These are phyloP conservation scores for Meloidogyne floridensis DNA, from an alignment of 1,140 invertebrate genomes.

Conservation along the genomic window DNA sequence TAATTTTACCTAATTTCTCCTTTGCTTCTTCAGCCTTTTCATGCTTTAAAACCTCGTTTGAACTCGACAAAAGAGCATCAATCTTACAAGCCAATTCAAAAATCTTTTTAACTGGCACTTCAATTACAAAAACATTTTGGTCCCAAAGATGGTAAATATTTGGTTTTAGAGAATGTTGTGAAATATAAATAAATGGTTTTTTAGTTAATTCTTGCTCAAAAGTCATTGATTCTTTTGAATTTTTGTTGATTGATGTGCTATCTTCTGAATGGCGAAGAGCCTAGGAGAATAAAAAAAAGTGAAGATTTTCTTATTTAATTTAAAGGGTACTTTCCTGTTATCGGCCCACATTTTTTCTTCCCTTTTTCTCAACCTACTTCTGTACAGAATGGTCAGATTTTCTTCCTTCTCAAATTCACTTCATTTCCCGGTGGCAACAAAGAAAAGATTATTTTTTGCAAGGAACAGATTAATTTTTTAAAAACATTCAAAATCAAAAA, in stretches of 20 bases:
- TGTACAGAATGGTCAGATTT: no score
- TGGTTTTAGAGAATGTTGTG: background rate
- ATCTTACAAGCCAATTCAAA: background rate
- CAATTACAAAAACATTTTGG: background rate
- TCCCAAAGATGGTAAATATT: background rate
- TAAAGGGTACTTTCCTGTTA: no score
- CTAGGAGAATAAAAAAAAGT: background rate
- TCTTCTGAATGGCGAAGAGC: background rate
- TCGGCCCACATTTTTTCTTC: no score
- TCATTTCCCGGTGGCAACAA: no score
- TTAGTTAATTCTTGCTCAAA: background rate
- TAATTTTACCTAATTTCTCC: background rate
- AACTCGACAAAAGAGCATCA: background rate
- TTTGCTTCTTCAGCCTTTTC: background rate
- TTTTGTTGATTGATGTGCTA: background rate
- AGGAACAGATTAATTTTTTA: no score
- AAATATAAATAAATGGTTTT: slow-evolving; percentile 5
- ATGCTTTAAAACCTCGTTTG: background rate
- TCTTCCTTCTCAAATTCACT: no score
- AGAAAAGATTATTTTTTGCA: no score
- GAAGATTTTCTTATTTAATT: no score
- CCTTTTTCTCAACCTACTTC: no score
- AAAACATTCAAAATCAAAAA: no score
- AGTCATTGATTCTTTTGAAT: background rate
- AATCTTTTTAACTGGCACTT: background rate